Evolutionary conservation across 2,113 vertebrate species (phyloP).

Genomic region (Oenanthe melanoleuca): DNA sequence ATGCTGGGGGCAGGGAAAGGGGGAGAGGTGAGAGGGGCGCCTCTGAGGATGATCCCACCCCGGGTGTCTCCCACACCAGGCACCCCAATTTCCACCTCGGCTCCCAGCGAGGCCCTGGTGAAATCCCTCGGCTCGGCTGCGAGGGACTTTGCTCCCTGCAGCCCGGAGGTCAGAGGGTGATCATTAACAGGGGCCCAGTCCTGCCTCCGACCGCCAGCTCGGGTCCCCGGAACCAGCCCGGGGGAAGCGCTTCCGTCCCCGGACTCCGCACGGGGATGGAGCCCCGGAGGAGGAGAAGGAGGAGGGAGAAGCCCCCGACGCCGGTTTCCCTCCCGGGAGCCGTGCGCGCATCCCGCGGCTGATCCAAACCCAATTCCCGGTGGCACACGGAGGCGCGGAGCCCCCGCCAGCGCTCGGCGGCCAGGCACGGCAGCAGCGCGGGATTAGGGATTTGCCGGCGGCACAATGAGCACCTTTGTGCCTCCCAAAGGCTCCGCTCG

Average conservation of each 20-base stretch:
- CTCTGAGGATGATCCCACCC: neutral
- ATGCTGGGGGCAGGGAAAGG: slow-evolving; percentile 74
- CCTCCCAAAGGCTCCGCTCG: neutral
- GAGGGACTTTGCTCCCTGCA: slow-evolving; percentile 13
- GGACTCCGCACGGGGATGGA: rapidly evolving
- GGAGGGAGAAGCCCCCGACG: rapidly evolving
- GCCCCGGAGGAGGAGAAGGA: too few species aligned
- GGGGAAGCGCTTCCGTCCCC: rapidly evolving
- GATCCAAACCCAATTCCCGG: neutral
- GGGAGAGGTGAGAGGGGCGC: neutral
- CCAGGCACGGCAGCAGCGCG: neutral
- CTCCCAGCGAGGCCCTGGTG: neutral
- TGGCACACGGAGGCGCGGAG: neutral
- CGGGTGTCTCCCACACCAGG: rapidly evolving
- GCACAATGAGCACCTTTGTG: slow-evolving; percentile 37
- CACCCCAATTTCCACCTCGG: neutral
- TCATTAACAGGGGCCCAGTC: slow-evolving; percentile 11
- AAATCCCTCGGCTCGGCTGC: neutral
- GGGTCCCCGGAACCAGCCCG: neutral
- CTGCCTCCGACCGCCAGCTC: neutral
- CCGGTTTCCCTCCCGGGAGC: rapidly evolving
- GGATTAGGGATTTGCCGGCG: neutral
- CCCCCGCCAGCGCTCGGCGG: neutral
- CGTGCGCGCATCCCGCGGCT: rapidly evolving
- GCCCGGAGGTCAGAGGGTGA: neutral